phyloP scores from a whole-genome alignment of 2,797 vertebrate genomes.

The Passerculus sandwichensis region DNA sequence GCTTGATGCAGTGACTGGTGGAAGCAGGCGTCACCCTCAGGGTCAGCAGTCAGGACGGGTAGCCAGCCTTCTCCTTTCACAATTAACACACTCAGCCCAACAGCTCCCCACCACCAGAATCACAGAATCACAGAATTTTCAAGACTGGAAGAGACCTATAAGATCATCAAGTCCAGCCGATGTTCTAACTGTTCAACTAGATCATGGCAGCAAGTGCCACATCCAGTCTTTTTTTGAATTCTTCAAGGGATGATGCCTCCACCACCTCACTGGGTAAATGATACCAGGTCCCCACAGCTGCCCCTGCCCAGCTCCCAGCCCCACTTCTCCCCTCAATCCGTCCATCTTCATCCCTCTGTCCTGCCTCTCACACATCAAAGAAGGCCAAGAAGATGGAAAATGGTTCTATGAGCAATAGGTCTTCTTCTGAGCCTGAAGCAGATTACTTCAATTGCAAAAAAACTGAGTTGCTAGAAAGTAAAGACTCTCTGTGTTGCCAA shows the following conservation, averaged over 20 bases:
- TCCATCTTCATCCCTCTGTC: accelerated
- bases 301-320: background rate
- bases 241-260: no score
- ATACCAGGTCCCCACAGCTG: accelerated
- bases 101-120: background rate
- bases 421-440: background rate
- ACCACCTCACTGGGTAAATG: no score
- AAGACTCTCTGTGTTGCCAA: background rate
- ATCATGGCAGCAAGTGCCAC: no score
- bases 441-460: background rate
- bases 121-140: no score
- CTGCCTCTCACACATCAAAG: background rate
- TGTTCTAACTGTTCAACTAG: no score
- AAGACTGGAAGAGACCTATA: no score
- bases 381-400: background rate
- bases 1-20: background rate
- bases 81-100: background rate
- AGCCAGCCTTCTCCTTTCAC: background rate
- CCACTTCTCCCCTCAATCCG: background rate
- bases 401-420: background rate
- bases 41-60: no score
- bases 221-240: no score
- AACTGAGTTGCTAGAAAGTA: background rate
- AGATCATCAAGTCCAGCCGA: no score
- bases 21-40: background rate